Base-by-base conservation (phyloP, 2,797 vertebrate species). In the Erethizon dorsatum region DNA sequence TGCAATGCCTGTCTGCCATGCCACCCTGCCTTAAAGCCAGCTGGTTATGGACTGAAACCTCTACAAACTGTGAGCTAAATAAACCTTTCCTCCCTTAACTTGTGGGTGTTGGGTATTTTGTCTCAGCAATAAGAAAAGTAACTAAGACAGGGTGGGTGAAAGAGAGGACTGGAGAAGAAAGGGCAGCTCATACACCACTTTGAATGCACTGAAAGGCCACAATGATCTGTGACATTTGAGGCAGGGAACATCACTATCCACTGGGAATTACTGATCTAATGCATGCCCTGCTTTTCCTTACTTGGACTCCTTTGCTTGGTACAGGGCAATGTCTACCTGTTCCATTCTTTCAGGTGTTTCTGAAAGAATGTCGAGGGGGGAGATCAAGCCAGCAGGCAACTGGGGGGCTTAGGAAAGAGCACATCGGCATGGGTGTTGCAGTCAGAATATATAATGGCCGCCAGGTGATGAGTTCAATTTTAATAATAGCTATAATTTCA, bases 191-290 rank as follows among this genome's bases (percentile, higher is more conserved):
- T 2, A 41, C 69, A 31, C 52, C 20, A 26, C 59, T 59, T 17
- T 0, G 2, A 31, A 7, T 5, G 85, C 63, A 83, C 26, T 3
- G 17, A 71, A n/a, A 77, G 45, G 79, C 12, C 31, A 56, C 45
- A 4, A 4, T 3, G 1, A 28, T n/a, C 15, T 6, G 5, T 26
- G 47, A 73, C 13, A 18, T 82, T 41, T 78, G n/a, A 20, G 50
- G 75, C 5, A 20, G 4, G 5, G 59, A 47, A 85, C 24, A 18
- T 6, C 59, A 24, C 54, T 37, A 31, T 11, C n/a, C 9, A 17
- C 2, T 1, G 7, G 57, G 52, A 86, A 8, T 31, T 31, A 17
- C 0, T 15, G 37, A 37, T 24, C 26, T 56, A 37, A 33, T 3
- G 6, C 65, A 28, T 61, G 37, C 47, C 41, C 1, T 47, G 2